phyloP scores from a whole-genome alignment of 2,888 invertebrate species.

The Macaria liturata region DNA sequence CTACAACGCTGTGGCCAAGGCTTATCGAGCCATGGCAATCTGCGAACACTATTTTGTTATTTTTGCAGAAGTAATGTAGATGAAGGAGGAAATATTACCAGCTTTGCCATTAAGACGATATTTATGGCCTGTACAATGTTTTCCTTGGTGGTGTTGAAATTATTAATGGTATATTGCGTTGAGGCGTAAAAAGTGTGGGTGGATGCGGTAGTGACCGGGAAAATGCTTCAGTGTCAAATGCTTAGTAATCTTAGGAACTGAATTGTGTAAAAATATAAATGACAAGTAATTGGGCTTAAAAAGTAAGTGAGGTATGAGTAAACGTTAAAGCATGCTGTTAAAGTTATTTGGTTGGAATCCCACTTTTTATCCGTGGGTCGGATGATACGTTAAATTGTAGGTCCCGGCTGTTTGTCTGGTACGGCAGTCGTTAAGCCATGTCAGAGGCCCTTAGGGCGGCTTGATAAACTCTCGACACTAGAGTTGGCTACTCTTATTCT shows the following conservation, averaged over 20 bases:
- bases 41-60: slow-evolving; percentile 73
- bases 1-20: slow-evolving; percentile 11
- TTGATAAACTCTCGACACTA: too few species aligned
- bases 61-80: slow-evolving; percentile 77
- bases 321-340: too few species aligned
- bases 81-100: slow-evolving; percentile 69
- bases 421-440: too few species aligned
- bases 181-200: slow-evolving; percentile 38
- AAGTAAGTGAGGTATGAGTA: too few species aligned
- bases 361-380: too few species aligned
- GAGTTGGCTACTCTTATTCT: too few species aligned
- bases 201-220: slow-evolving; percentile 8
- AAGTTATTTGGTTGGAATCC: too few species aligned
- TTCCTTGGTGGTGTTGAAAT: slow-evolving; percentile 64
- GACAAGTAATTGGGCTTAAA: too few species aligned
- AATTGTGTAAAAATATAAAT: too few species aligned
- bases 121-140: slow-evolving; percentile 61
- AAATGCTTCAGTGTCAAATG: slow-evolving; percentile 12
- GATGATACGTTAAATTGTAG: too few species aligned
- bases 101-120: slow-evolving; percentile 65
- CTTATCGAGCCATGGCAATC: slow-evolving; percentile 69
- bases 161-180: slow-evolving; percentile 60
- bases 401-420: too few species aligned
- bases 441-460: too few species aligned
- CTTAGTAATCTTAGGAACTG: not conserved